Percentiles rank a stretch among this genome's conserved stretches.
Evolutionary conservation across 2,797 vertebrate genomes (phyloP).

Genomic region (Artibeus jamaicensis): DNA sequence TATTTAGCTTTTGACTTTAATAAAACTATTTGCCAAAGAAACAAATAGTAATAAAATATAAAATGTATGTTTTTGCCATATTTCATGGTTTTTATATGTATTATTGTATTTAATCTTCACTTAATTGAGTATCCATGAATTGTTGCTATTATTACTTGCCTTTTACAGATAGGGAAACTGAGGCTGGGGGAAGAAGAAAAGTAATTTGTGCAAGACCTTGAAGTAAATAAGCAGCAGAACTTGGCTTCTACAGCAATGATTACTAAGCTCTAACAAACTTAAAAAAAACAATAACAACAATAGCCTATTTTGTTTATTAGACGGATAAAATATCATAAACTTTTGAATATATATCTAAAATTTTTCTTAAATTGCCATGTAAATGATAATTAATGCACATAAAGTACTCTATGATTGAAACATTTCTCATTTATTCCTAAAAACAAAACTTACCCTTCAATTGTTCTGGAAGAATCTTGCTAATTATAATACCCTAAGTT

Average conservation of each 20-base stretch:
- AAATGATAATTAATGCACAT: neutral
- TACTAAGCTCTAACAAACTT: neutral
- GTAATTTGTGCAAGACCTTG: neutral
- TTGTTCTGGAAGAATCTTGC: neutral
- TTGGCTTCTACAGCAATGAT: neutral
- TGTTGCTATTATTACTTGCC: neutral
- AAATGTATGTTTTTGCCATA: neutral
- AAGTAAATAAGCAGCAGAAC: neutral
- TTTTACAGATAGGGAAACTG: neutral
- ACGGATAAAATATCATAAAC: neutral
- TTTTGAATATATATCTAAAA: neutral
- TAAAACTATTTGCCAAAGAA: neutral
- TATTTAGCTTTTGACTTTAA: neutral
- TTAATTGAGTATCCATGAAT: neutral
- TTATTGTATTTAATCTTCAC: neutral
- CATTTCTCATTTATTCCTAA: neutral
- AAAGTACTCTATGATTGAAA: neutral
- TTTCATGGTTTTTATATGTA: neutral
- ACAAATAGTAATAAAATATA: neutral
- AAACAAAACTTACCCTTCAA: neutral
- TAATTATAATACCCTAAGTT: neutral
- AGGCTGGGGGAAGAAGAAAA: neutral
- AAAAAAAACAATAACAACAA: neutral
- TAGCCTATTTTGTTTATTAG: neutral
- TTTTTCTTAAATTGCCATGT: neutral